Evolutionary conservation across 2,888 invertebrate genomes (phyloP).

Genomic region (Thecocarcelia acutangulata): DNA sequence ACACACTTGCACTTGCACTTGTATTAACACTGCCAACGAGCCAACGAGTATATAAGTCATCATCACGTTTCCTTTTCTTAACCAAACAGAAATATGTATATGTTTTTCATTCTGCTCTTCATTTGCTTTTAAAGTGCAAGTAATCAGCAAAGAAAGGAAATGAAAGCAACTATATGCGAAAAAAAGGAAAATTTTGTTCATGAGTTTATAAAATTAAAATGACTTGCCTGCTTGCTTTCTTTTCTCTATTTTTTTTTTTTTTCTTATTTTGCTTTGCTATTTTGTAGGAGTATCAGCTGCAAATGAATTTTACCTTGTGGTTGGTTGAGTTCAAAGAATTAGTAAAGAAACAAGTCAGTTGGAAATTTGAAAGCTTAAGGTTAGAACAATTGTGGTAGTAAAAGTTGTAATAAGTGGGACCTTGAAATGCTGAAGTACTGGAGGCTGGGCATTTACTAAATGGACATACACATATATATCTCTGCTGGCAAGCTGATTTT

Average conservation of each 20-base stretch:
- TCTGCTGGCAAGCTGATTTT: background rate
- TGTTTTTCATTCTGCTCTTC: conserved; percentile 25
- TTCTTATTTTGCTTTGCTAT: background rate
- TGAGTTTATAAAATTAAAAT: conserved; percentile 34
- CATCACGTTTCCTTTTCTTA: conserved; percentile 28
- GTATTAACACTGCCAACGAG: conserved; percentile 21
- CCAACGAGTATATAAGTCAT: conserved; percentile 42
- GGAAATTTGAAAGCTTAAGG: conserved; percentile 19
- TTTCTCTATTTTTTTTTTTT: background rate
- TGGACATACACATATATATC: too few relatives aligned
- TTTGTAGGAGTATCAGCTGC: conserved; percentile 35
- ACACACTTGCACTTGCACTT: conserved; percentile 18
- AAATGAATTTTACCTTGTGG: conserved; percentile 45
- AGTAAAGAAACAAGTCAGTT: conserved; percentile 6
- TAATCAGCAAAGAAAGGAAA: conserved; percentile 48
- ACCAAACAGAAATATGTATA: background rate
- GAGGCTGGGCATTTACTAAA: too few relatives aligned
- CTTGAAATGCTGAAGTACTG: too few relatives aligned
- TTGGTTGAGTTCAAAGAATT: conserved; percentile 3
- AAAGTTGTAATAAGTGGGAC: too few relatives aligned
- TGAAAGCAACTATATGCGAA: background rate
- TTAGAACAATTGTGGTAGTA: background rate
- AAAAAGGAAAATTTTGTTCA: conserved; percentile 2
- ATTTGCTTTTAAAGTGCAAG: conserved; percentile 43
- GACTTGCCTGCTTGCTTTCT: background rate